Base-by-base conservation (phyloP, 37 sponge, comb jelly and placozoan species). In the Oopsacas minuta region DNA sequence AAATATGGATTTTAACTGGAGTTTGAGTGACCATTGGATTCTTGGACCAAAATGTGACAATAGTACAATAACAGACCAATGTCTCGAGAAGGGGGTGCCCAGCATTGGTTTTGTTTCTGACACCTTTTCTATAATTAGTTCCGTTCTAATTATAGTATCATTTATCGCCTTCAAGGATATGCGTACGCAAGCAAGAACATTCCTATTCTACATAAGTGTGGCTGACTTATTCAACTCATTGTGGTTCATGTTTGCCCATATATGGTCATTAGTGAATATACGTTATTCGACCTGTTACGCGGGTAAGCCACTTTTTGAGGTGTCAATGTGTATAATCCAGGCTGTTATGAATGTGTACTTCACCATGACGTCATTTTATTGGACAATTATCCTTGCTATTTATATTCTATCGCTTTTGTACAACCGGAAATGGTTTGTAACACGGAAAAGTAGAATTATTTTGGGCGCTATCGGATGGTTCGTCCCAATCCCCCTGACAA, bases 121-220 rank as follows among this genome's bases (percentile, higher is more conserved):
- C 22, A 3, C 28, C 22, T 5, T 12, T 7, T 61, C 75, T 61
- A 61, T 61, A 20, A 61, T 61, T 61, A 61, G 75, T 34, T 61
- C 75, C 32, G 75, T 61, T 10, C 75, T 61, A 61, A 61, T 61
- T 61, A 61, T 61, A 61, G 75, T 61, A 61, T 61, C 75, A 61
- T 61, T 61, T 34, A 3, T 25, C 7, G 22, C 17, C 22, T 61
- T 25, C 75, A 61, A 3, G 22, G 75, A 61, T n/a, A 20, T 61
- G 75, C 75, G 30, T 7, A 61, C 75, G 5, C 28, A 61, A n/a
- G 75, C 75, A 3, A 61, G 75, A n/a, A 61, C 3, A 61, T 61
- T 61, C 75, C 28, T 61, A 12, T n/a, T 61, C 30, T 61, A 61
- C 30, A 61, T 61, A 25, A 61, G 75, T n/a, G 28, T 61, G 22